Base-by-base conservation (phyloP, 2,797 vertebrate species). In the Pseudopleuronectes americanus region DNA sequence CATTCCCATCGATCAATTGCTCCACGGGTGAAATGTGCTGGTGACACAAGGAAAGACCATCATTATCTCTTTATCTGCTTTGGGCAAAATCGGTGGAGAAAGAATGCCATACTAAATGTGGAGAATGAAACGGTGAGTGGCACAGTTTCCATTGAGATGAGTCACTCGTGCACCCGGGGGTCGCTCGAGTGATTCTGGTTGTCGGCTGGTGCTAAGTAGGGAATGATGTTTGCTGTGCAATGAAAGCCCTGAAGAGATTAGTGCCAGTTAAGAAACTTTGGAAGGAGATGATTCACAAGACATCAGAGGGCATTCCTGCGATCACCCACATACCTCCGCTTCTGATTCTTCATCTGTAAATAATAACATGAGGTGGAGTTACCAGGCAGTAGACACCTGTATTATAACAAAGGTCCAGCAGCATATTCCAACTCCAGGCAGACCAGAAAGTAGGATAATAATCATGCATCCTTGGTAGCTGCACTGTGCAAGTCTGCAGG, bases 61-160 rank as follows among this genome's bases (percentile, higher is more conserved):
- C 75, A 79, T 87, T 83, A 86, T 85, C 71, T 70, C 79, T 84
- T 81, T 55, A 81, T 86, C 74, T 71, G 54, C 65, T 59, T 69
- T 84, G 74, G 71, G 58, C 49, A 72, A 45, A 76, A 68, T 76
- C 56, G 58, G 36, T 59, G 49, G 60, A 55, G 54, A 19, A 48
- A 57, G 63, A 61, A 55, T 36, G 16, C 12, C 64, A 67, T 45
- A 31, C 60, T 67, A 56, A 72, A 58, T 19, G 62, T 5, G 24
- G 36, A 67, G 23, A 57, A 54, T 54, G 60, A 59, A 62, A 60
- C 68, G 43, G 4, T n/a, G 57, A 67, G 60, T 36, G 31, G 2
- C 38, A 65, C 24, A 24, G 31, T 41, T 70, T 70, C 31, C 36
- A 41, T 55, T 43, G 22, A 57, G 26, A 61, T 61, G 53, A 61